phyloP scores from a whole-genome alignment of 2,113 vertebrate genomes.

The Phasianus colchicus region DNA sequence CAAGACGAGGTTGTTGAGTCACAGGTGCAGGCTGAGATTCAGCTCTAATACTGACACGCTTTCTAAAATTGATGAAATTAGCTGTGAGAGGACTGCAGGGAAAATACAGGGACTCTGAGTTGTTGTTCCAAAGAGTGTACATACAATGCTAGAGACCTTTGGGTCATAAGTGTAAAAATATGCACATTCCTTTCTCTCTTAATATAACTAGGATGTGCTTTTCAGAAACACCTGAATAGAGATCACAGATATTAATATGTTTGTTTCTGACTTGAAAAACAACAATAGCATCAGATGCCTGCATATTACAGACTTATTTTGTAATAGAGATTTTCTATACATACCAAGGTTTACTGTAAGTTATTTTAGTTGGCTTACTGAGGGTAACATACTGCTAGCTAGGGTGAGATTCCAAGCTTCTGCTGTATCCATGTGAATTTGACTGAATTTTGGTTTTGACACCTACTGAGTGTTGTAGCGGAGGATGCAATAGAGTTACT shows the following conservation, averaged over 20 bases:
- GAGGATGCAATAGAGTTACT: neutral
- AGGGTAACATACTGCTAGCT: neutral
- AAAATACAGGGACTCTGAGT: neutral
- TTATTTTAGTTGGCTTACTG: neutral
- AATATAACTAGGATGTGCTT: neutral
- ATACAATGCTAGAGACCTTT: neutral
- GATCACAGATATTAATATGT: neutral
- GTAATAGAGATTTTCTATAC: neutral
- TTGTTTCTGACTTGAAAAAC: neutral
- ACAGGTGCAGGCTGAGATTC: neutral
- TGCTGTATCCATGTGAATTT: neutral
- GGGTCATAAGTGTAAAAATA: neutral
- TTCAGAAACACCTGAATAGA: neutral
- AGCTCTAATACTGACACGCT: neutral
- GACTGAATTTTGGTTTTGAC: neutral
- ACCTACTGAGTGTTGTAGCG: neutral
- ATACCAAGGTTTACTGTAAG: neutral
- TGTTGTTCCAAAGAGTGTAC: neutral
- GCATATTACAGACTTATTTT: neutral
- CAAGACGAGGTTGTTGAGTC: neutral
- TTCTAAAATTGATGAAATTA: neutral
- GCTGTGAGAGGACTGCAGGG: neutral
- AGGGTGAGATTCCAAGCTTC: neutral
- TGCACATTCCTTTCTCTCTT: neutral
- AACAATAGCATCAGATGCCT: neutral